Base-by-base conservation (phyloP, 2,888 invertebrate species). In the Anodontia alba region DNA sequence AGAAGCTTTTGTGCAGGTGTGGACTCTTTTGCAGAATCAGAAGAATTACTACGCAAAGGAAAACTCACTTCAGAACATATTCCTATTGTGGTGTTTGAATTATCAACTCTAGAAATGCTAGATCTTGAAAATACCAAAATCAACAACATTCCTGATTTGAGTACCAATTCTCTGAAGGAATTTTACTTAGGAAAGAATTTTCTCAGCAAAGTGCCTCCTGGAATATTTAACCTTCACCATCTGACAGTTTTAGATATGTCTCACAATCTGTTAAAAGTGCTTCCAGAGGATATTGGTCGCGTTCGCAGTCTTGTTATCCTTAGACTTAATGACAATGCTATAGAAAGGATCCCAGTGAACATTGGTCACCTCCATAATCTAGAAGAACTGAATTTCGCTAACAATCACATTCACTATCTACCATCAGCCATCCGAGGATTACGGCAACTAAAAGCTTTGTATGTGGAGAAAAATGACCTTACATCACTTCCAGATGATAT, bases 61-160 rank as follows among this genome's bases (percentile, higher is more conserved):
- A 93, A 94, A 88, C 93, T 94, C 36, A 92, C 91, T 66, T 94
- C 94, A 0, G 94, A 94, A 83, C 94, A 94, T 83, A 92, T 94
- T 57, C 94, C 94, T 5, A 77, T 88, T 26, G 94, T 94, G 26
- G 90, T 94, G 67, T 94, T 94, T 87, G 94, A 94, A 84, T 87
- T 94, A 10, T 91, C 93, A 26, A 90, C 91, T 69, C 88, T 94
- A 12, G 88, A 91, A 78, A 83, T 86, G 26, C 87, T 94, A 26
- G 94, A 94, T 84, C 87, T 94, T 67, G 93, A 93, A 72, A 88
- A 85, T 46, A 92, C 93, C n/a, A 94, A 94, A 80, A 92, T 94
- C 23, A 94, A 94, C 89, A 91, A 86, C 71, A 82, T 94, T 42
- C 94, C 94, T 5, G 91, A 93, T 23, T 89, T 90, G 70, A 90